Conservation (phyloP, 2,888 invertebrate species). For the Silvanus unidentatus region DNA sequence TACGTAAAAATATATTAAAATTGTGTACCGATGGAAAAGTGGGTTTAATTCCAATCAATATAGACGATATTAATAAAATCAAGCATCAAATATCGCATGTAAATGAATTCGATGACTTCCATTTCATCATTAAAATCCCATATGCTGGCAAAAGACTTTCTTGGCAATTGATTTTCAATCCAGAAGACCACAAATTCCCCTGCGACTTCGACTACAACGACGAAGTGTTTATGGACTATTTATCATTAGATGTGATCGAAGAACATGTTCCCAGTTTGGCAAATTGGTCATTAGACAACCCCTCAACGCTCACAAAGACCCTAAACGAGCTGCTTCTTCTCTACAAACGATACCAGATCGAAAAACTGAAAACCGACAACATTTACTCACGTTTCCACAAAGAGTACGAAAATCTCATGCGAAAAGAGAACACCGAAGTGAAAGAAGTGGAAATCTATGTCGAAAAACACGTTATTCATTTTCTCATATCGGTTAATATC, state of each 20-base stretch:
- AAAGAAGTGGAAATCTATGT: too few species aligned
- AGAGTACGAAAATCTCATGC: conserved; percentile 57
- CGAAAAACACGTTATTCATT: too few species aligned
- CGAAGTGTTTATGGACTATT: conserved; percentile 55
- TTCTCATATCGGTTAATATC: too few species aligned
- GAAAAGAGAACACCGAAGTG: conserved; percentile 46
- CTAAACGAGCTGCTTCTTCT: conserved; percentile 54
- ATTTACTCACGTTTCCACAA: conserved; percentile 50
- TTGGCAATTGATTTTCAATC: conserved; percentile 65
- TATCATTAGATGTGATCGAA: conserved; percentile 50
- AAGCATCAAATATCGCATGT: too few species aligned
- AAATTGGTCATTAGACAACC: conserved; percentile 58
- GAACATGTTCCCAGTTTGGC: conserved; percentile 53
- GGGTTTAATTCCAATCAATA: conserved; percentile 14
- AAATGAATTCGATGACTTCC: conserved; percentile 34
- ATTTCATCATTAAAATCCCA: conserved; percentile 55
- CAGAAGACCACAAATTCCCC: conserved; percentile 47
- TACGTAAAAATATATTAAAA: conserved; percentile 23
- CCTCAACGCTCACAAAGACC: conserved; percentile 53
- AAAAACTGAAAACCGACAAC: conserved; percentile 45
- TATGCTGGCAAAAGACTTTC: conserved; percentile 60
- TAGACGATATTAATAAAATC: too few species aligned
- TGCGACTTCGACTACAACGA: conserved; percentile 70
- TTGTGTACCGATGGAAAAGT: conserved; percentile 19
- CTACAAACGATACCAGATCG: conserved; percentile 48